Evolutionary conservation across 2,888 invertebrate species (phyloP), one percentile per base, ranked within the genome.

Genomic region (Pseudococcus jackbeardsleyi): DNA sequence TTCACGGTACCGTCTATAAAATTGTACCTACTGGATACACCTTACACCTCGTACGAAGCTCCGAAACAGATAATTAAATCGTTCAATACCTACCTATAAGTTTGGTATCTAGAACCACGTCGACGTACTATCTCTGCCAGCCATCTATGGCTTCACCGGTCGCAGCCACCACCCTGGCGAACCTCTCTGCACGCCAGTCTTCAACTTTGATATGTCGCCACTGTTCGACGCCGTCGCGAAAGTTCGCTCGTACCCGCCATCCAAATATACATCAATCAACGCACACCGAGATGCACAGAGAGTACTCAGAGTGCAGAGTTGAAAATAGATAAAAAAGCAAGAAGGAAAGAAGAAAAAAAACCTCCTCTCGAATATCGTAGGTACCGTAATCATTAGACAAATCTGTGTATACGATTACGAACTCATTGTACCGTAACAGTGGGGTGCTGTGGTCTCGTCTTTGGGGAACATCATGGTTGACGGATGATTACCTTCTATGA

Each of bases 401-500:
- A 88, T 88, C 88, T 88, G 82, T 88, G 88, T 79, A 79, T 88
- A 88, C 88, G 82, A 88, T 88, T 88, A 88, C 54, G 88, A 79
- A 39, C 88, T 88, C 82, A 54, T 88, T 88, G 88, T 88, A 88
- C 54, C 82, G 54, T 82, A 82, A 82, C 85, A 85, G 54, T 85
- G 85, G 85, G 54, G 85, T 82, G 59, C 85, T 59, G 85, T 54
- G 85, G 85, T 59, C 39, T 85, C 39, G 85, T 54, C 54, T 59
- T 42, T 12, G 59, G 85, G 85, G 85, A 59, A 88, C 88, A 88
- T 54, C 88, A 88, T 88, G 88, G 88, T 88, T 88, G 88, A 88
- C 88, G 88, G 88, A 88, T 88, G 88, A 88, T 88, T 88, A 88
- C 88, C 88, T 88, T 88, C 82, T 88, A 48, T 88, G 88, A 88